These are phyloP conservation scores for Galaxias olidus DNA, from an alignment of 2,797 vertebrate genomes.

Conservation along the genomic window DNA sequence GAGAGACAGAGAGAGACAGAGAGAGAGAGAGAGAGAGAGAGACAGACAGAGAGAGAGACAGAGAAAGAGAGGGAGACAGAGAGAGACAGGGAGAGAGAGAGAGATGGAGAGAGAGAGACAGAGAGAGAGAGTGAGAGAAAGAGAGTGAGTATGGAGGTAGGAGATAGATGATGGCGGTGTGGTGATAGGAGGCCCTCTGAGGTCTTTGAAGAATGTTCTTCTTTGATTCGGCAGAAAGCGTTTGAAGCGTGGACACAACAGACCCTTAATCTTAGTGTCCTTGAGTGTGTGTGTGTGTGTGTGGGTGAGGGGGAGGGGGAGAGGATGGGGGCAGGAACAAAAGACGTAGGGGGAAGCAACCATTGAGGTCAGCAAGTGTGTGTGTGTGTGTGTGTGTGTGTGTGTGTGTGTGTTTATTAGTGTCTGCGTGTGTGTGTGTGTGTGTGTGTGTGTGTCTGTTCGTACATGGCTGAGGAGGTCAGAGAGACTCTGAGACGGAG, in stretches of 20 bases:
- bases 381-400: conserved; percentile 39
- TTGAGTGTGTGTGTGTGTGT: conserved; percentile 21
- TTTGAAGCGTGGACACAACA: conserved; percentile 56
- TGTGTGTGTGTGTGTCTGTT: conserved; percentile 8
- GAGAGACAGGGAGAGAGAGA: conserved; percentile 21
- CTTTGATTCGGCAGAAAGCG: conserved; percentile 67
- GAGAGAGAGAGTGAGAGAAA: no score
- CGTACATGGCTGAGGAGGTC: conserved; percentile 56
- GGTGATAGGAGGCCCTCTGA: conserved; percentile 13
- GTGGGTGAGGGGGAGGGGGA: conserved; percentile 37
- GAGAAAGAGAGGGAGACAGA: conserved; percentile 4
- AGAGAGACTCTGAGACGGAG: conserved; percentile 57
- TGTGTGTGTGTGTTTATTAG: not conserved
- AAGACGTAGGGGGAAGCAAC: conserved; percentile 41
- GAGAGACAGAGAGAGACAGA: not conserved
- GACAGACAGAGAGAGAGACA: not conserved
- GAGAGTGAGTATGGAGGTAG: no score
- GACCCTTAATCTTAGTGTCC: conserved; percentile 14
- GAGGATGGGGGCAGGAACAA: conserved; percentile 41
- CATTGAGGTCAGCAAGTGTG: conserved; percentile 59
- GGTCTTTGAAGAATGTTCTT: conserved; percentile 63
- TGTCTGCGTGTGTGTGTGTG: conserved; percentile 14
- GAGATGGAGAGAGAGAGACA: conserved; percentile 15
- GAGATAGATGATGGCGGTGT: no score
- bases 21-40: conserved; percentile 7